A percentile compares a stretch with the other conserved stretches of the same genome.
Conservation (phyloP, 2,113 vertebrate genomes). For the Phalacrocorax pelagicus region DNA sequence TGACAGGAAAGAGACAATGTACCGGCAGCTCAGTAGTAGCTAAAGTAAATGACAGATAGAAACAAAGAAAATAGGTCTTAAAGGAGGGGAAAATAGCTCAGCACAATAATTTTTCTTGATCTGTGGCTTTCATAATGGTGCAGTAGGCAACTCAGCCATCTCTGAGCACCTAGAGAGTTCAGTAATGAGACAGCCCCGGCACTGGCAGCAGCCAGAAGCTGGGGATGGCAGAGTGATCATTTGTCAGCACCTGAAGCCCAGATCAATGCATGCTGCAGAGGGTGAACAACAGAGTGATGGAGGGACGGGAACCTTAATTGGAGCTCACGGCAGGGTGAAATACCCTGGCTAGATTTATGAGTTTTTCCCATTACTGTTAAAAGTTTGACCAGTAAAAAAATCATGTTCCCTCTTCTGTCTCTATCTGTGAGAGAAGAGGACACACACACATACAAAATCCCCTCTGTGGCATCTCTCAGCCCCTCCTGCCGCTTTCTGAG, state of each 20-base stretch:
- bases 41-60: conserved; percentile 23
- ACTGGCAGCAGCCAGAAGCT: not conserved
- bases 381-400: not conserved
- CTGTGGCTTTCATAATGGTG: not conserved
- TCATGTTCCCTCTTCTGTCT: not conserved
- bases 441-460: not conserved
- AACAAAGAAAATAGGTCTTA: conserved; percentile 8
- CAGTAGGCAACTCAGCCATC: not conserved
- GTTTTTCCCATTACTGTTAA: not conserved
- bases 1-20: not conserved
- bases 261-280: not conserved
- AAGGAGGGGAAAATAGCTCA: not conserved
- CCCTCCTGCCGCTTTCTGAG: not conserved
- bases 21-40: not conserved
- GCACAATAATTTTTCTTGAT: not conserved
- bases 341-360: not conserved
- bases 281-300: not conserved
- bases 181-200: not conserved
- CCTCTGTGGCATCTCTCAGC: not conserved
- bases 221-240: not conserved
- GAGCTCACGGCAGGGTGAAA: not conserved
- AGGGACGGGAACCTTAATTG: not conserved
- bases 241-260: not conserved
- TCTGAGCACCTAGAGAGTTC: not conserved
- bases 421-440: not conserved